These are phyloP conservation scores for Archivesica marissinica DNA, from an alignment of 1,140 invertebrate species.

Conservation along the genomic window DNA sequence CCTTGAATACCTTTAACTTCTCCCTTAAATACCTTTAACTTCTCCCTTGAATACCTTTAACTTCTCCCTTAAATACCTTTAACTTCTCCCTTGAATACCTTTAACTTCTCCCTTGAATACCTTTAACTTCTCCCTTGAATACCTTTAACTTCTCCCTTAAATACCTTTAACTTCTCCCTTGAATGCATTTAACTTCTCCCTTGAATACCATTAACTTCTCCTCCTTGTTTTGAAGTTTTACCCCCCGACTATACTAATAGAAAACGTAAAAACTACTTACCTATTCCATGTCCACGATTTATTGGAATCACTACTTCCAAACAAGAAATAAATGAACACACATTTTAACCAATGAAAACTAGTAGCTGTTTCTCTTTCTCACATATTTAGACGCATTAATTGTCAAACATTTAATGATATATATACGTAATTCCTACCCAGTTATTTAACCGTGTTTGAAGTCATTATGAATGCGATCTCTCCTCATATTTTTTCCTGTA, in stretches of 20 bases:
- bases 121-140: no score
- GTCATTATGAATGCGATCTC: not conserved
- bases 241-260: not conserved
- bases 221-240: not conserved
- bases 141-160: no score
- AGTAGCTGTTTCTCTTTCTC: not conserved
- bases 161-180: no score
- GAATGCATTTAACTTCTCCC: no score
- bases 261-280: not conserved
- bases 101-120: no score
- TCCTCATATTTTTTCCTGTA: slow-evolving; percentile 89
- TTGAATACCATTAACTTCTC: no score
- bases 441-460: slow-evolving; percentile 6
- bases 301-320: not conserved
- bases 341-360: not conserved
- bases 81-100: no score
- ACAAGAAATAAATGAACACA: not conserved
- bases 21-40: no score
- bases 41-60: no score
- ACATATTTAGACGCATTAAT: not conserved
- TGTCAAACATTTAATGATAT: not conserved
- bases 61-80: no score
- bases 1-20: no score
- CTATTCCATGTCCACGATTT: not conserved
- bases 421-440: slow-evolving; percentile 29